Conservation (phyloP, 2,888 invertebrate species). For the Acronicta alni region DNA sequence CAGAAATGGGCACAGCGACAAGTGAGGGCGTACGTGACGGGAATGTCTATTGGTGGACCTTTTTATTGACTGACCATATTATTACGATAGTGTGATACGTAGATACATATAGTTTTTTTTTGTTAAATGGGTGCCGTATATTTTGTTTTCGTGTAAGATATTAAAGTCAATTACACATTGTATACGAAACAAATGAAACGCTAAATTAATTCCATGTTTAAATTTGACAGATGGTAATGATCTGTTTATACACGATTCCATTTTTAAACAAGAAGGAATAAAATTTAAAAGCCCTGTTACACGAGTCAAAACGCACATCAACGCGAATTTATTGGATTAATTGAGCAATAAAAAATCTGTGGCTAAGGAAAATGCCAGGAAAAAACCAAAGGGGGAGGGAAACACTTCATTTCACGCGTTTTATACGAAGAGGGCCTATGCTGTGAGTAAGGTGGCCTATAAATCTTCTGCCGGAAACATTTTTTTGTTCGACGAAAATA, state of each 20-base stretch:
- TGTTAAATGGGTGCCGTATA: too few relatives aligned
- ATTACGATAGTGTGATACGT: constrained; percentile 61
- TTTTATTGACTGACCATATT: constrained; percentile 84
- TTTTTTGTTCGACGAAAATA: constrained; percentile 87
- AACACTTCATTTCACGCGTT: constrained; percentile 88
- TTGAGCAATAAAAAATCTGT: constrained; percentile 84
- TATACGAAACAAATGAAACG: constrained; percentile 21
- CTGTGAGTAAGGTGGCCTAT: constrained; percentile 77
- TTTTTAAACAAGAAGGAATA: constrained; percentile 55
- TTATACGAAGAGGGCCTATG: constrained; percentile 76
- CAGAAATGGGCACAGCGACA: constrained; percentile 83
- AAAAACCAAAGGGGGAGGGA: constrained; percentile 69
- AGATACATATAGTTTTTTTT: constrained; percentile 44
- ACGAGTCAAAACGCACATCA: constrained; percentile 68
- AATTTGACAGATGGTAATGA: constrained; percentile 43
- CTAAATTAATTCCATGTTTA: constrained; percentile 37
- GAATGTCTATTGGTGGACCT: constrained; percentile 79
- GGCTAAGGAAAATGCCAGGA: constrained; percentile 60
- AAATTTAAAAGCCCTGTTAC: constrained; percentile 66
- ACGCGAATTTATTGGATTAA: constrained; percentile 77
- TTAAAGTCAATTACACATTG: neutral
- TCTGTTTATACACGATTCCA: constrained; percentile 42
- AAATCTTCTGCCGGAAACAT: constrained; percentile 86
- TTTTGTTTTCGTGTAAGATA: neutral
- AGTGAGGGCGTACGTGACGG: constrained; percentile 79